Evolutionary conservation across 2,113 vertebrate genomes (phyloP).

Genomic region (Sapayoa aenigma): DNA sequence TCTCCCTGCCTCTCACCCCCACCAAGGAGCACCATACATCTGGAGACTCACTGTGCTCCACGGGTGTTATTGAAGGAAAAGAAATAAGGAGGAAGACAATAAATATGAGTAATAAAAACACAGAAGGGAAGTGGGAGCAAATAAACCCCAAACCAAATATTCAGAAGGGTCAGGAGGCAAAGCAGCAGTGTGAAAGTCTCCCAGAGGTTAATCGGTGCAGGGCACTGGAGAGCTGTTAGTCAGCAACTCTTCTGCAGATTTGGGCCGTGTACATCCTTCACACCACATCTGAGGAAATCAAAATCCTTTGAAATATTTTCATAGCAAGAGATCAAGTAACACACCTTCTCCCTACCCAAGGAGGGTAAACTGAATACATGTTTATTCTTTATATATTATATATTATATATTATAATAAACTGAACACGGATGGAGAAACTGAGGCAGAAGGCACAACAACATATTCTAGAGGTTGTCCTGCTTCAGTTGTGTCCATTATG

Average conservation of each 20-base stretch:
- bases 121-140: neutral
- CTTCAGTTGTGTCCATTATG: neutral
- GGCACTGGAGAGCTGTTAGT: neutral
- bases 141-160: neutral
- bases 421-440: neutral
- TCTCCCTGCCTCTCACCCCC: neutral
- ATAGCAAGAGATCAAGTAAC: neutral
- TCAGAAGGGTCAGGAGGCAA: neutral
- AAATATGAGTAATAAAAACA: neutral
- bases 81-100: neutral
- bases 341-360: neutral
- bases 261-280: neutral
- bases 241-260: neutral
- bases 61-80: accelerated
- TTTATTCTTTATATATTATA: too few relatives aligned
- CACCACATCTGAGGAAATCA: accelerated
- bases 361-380: neutral
- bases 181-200: neutral
- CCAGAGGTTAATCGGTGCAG: neutral
- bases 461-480: neutral
- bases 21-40: neutral
- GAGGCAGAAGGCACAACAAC: neutral
- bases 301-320: neutral
- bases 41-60: neutral
- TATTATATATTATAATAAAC: too few relatives aligned